phyloP scores from a whole-genome alignment of 1,140 invertebrate genomes.

The Eumeta japonica region DNA sequence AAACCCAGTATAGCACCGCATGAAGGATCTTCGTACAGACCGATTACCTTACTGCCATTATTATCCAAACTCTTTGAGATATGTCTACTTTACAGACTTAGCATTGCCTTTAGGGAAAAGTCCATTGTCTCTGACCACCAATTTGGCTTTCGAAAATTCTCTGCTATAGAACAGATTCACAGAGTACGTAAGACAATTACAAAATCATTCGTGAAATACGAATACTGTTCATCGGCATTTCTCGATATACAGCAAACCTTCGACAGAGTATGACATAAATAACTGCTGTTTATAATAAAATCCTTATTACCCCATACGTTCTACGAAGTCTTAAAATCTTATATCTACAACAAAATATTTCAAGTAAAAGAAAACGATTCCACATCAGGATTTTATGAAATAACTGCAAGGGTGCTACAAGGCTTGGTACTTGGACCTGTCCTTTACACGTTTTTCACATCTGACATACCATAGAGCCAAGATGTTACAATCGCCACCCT shows the following conservation, averaged over 20 bases:
- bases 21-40: slow-evolving; percentile 4
- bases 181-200: neutral
- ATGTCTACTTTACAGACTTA: slow-evolving; percentile 6
- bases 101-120: no score
- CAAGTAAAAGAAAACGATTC: no score
- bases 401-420: no score
- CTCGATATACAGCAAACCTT: slow-evolving; percentile 20
- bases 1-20: slow-evolving; percentile 12
- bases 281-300: no score
- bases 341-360: no score
- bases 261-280: no score
- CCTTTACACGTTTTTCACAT: no score
- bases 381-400: slow-evolving; percentile 8
- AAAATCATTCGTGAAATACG: slow-evolving; percentile 1
- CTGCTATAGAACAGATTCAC: no score
- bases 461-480: slow-evolving; percentile 2
- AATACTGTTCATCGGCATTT: slow-evolving; percentile 13
- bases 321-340: no score
- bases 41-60: slow-evolving; percentile 10
- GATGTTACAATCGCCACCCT: slow-evolving; percentile 4
- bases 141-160: slow-evolving; percentile 6
- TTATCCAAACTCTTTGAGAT: slow-evolving; percentile 11
- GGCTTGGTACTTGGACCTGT: no score
- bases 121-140: no score
- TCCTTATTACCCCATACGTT: no score